Evolutionary conservation across 2,113 vertebrate genomes (phyloP).

Genomic region (Atrichornis clamosus): DNA sequence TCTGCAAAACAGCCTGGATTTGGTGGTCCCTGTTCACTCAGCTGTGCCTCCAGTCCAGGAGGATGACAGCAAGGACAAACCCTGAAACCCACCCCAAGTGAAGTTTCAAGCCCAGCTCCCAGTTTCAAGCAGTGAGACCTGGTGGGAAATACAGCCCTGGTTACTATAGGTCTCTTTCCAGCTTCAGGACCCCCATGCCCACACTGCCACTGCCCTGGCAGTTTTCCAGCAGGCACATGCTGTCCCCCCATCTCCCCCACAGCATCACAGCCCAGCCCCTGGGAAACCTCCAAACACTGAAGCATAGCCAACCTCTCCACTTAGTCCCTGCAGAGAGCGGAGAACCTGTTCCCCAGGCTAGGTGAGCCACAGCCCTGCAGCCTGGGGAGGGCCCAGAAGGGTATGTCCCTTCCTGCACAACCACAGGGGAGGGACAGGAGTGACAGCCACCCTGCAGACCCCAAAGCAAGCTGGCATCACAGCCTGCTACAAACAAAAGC

Average conservation of each 20-base stretch:
- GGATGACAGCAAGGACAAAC: neutral
- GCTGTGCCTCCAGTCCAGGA: neutral
- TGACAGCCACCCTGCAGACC: neutral
- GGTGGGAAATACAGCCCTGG: neutral
- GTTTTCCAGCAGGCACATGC: neutral
- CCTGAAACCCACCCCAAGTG: rapidly evolving
- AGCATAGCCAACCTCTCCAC: neutral
- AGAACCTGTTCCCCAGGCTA: slow-evolving; percentile 52
- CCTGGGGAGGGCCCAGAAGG: neutral
- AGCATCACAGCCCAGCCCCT: neutral
- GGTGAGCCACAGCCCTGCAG: neutral
- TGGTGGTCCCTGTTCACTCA: neutral
- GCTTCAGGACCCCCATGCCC: neutral
- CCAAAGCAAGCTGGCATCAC: rapidly evolving
- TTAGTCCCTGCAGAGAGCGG: rapidly evolving
- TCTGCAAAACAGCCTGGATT: neutral
- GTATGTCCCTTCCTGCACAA: neutral
- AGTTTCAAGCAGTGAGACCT: neutral
- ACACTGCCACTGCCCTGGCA: neutral
- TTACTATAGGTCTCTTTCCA: neutral
- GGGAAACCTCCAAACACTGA: neutral
- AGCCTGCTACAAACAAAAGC: neutral
- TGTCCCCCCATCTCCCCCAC: rapidly evolving
- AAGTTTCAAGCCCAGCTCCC: neutral
- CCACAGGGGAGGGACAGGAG: neutral